Evolutionary conservation across 2,888 invertebrate genomes (phyloP), one percentile per base, ranked within the genome.

Genomic region (Vanessa cardui): DNA sequence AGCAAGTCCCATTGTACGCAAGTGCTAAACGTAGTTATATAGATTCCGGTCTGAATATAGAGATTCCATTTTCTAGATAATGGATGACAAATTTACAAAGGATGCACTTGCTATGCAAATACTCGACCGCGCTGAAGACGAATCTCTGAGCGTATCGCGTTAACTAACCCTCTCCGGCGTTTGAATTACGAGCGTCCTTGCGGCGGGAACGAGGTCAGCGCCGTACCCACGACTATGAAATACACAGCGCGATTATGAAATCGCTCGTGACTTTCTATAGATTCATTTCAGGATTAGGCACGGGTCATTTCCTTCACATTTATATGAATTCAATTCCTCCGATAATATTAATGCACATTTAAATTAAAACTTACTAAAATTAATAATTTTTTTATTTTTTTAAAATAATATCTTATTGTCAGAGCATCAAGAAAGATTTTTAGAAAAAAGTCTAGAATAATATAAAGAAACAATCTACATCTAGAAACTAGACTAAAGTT

Each of bases 21-120:
- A 54, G 26, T 54, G 31, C 16, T 15, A 26, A 31, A 50, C 21
- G 3, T 6, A 21, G n/a, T 54, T 54, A 54, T 39, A 56, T 39
- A 56, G 33, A 56, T 33, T n/a, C 33, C 18, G 33, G 56, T 7
- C 49, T 59, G 59, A 60, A 59, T 46, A 39, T 49, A 52, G 65
- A 60, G 60, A 33, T 60, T 65, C 65, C 65, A 65, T 65, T 65
- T 60, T 52, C 33, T 52, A 65, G 60, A 65, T 65, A 60, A 65
- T 65, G 65, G 60, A 65, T 65, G 47, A 65, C 65, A 65, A 60
- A 65, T 65, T 59, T 65, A 60, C 65, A 65, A 65, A 65, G 65
- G 65, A 65, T 65, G 60, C 65, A 60, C 60, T 60, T 60, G 65
- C 52, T 65, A 65, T 65, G 60, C 65, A 65, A 65, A 65, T 60